phyloP scores from a whole-genome alignment of 2,113 vertebrate genomes.

The Ondatra zibethicus region DNA sequence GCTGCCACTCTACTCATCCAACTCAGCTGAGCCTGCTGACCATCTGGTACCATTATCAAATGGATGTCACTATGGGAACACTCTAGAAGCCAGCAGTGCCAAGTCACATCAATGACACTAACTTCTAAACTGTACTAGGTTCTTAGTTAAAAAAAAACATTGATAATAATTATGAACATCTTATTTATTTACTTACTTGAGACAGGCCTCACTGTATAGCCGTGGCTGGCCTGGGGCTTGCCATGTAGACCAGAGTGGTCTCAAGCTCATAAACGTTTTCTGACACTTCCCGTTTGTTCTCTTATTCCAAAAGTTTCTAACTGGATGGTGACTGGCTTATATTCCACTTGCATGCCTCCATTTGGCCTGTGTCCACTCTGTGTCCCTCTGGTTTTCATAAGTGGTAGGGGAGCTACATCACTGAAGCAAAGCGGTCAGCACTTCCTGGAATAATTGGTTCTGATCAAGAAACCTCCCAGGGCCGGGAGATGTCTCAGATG shows the following conservation, averaged over 20 bases:
- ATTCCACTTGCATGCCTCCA: not conserved
- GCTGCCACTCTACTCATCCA: not conserved
- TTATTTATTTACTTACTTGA: not conserved
- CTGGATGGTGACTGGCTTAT: not conserved
- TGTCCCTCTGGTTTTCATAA: not conserved
- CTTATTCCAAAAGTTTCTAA: not conserved
- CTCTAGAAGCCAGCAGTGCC: not conserved
- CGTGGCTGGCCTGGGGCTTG: not conserved
- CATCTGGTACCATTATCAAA: too few species aligned
- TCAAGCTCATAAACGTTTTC: not conserved
- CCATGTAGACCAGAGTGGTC: not conserved
- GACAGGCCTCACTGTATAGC: not conserved
- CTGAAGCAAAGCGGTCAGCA: not conserved
- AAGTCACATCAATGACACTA: not conserved
- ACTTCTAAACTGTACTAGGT: not conserved
- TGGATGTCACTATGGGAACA: not conserved
- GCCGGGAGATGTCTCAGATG: not conserved
- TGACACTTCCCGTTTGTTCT: not conserved
- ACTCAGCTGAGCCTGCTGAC: not conserved
- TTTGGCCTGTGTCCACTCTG: not conserved
- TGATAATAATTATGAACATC: not conserved
- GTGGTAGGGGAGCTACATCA: rapidly evolving
- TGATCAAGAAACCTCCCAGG: too few species aligned
- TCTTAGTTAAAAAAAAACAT: not conserved
- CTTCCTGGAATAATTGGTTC: not conserved